Evolutionary conservation across 2,888 invertebrate genomes (phyloP).

Genomic region (Zaprionus bogoriensis): DNA sequence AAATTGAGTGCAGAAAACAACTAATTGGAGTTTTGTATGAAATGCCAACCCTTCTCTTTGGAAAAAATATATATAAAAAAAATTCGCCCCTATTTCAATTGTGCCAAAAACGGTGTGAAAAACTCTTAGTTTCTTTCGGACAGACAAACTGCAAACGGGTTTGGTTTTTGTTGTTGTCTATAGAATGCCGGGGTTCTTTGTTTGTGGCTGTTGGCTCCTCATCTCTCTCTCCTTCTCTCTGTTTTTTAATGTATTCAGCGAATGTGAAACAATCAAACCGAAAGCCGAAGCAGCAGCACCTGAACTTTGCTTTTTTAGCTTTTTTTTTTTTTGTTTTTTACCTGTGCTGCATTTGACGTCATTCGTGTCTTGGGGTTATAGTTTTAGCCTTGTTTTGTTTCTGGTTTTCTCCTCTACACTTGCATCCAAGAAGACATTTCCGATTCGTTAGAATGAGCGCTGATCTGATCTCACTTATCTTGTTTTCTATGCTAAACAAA

Average conservation of each 20-base stretch:
- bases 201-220: too few species aligned
- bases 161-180: slow-evolving; percentile 15
- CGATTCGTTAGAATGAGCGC: background rate
- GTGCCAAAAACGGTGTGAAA: slow-evolving; percentile 1
- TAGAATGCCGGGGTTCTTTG: slow-evolving; percentile 65
- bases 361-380: slow-evolving; percentile 16
- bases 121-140: slow-evolving; percentile 12
- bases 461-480: background rate
- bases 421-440: background rate
- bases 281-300: slow-evolving; percentile 29
- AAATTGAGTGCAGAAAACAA: background rate
- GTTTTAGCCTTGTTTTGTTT: background rate
- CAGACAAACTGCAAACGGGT: slow-evolving; percentile 55
- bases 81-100: slow-evolving; percentile 43
- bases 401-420: background rate
- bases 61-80: too few species aligned
- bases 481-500: too few species aligned
- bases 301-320: slow-evolving; percentile 23
- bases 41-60: background rate
- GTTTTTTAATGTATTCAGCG: slow-evolving; percentile 43
- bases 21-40: slow-evolving; percentile 2
- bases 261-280: slow-evolving; percentile 49
- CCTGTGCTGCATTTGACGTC: slow-evolving; percentile 54
- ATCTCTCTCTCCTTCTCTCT: too few species aligned
- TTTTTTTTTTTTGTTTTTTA: slow-evolving; percentile 27